These are phyloP conservation scores for Nixonia krombeini DNA, from an alignment of 1,140 invertebrate genomes.

Conservation along the genomic window DNA sequence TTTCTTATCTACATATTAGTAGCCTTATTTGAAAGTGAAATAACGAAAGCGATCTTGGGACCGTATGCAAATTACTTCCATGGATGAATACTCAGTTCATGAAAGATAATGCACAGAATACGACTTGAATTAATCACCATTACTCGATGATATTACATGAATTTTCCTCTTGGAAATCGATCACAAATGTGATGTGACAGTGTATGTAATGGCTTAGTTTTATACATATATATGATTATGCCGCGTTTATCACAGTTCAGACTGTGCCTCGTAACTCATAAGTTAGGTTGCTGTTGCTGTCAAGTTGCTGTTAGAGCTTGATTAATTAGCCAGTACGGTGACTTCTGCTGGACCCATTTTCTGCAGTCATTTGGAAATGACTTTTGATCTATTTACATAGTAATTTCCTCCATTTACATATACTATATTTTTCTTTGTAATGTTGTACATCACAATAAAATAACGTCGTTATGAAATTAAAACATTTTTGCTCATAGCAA, in stretches of 20 bases:
- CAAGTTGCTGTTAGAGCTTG: slow-evolving; percentile 50
- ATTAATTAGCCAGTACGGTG: slow-evolving; percentile 49
- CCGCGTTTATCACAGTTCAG: slow-evolving; percentile 47
- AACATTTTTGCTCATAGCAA: too few relatives aligned
- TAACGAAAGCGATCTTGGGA: too few relatives aligned
- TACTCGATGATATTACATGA: slow-evolving; percentile 15
- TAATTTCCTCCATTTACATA: slow-evolving; percentile 21
- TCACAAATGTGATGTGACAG: slow-evolving; percentile 17
- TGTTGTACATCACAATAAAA: too few relatives aligned
- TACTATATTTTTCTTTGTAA: too few relatives aligned
- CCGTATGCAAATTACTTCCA: slow-evolving; percentile 3
- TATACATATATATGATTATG: slow-evolving; percentile 29
- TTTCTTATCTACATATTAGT: too few relatives aligned
- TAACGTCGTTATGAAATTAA: too few relatives aligned
- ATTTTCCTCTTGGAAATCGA: slow-evolving; percentile 33
- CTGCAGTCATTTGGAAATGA: slow-evolving; percentile 23
- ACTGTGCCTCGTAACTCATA: slow-evolving; percentile 28
- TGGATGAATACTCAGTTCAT: background rate
- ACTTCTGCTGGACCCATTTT: slow-evolving; percentile 26
- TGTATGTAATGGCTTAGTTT: slow-evolving; percentile 25
- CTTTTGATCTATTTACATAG: slow-evolving; percentile 25
- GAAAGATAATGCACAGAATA: slow-evolving; percentile 3
- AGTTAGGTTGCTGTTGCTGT: slow-evolving; percentile 49
- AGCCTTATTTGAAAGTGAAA: too few relatives aligned
- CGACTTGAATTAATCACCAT: slow-evolving; percentile 32